Percentiles rank a stretch among this genome's conserved stretches.
Conservation (phyloP, 2,113 vertebrate genomes). For the Isurus oxyrinchus region DNA sequence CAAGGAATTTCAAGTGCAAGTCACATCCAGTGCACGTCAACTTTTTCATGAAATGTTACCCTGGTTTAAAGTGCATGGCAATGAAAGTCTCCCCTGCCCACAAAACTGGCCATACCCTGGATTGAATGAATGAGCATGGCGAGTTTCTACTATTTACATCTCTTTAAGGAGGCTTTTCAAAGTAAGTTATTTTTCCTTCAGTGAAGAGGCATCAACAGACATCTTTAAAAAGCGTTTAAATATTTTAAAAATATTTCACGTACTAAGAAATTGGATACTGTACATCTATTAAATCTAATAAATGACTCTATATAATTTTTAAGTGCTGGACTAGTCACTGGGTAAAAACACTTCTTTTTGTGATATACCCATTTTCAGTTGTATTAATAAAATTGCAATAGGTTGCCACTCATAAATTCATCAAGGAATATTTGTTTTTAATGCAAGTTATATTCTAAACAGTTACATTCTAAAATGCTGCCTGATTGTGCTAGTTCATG, state of each 20-base stretch:
- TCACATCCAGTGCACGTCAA: background rate
- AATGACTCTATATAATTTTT: background rate
- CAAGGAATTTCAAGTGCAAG: background rate
- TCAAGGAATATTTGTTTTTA: background rate
- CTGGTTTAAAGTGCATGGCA: too few relatives aligned
- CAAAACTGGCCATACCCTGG: background rate
- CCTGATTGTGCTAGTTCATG: background rate
- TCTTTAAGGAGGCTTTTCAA: background rate
- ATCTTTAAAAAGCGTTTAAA: background rate
- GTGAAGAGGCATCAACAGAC: background rate
- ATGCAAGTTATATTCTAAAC: background rate
- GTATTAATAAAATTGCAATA: background rate
- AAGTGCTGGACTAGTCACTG: background rate
- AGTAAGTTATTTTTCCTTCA: background rate
- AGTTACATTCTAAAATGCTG: background rate
- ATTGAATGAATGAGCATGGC: background rate
- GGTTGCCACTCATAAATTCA: background rate
- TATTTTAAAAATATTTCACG: background rate
- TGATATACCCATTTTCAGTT: background rate
- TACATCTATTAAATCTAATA: background rate
- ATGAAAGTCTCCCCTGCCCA: background rate
- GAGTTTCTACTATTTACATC: background rate
- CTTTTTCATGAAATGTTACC: background rate
- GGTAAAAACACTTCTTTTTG: background rate
- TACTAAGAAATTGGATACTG: background rate